Percentiles rank a stretch among this genome's conserved stretches.
Evolutionary conservation across 2,113 vertebrate genomes (phyloP).

Genomic region (Holacanthus passer): DNA sequence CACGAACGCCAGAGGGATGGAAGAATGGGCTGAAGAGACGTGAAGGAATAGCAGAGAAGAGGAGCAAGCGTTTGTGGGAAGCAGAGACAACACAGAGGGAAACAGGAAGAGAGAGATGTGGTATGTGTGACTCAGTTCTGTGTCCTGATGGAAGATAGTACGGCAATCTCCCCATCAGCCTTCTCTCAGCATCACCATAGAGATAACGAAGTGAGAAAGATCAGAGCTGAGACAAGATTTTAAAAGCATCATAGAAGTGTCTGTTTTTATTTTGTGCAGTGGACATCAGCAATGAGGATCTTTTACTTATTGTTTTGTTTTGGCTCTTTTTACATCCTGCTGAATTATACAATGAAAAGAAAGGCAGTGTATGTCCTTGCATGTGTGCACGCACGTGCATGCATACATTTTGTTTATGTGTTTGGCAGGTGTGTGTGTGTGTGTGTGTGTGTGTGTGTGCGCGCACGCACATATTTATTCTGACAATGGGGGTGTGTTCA

Average conservation of each 20-base stretch:
- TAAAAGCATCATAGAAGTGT: constrained; percentile 40
- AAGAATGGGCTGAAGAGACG: constrained; percentile 69
- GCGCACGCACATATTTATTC: constrained; percentile 25
- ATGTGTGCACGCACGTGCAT: constrained; percentile 53
- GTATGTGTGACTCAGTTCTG: constrained; percentile 80
- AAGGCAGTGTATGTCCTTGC: constrained; percentile 24
- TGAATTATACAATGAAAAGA: constrained; percentile 7
- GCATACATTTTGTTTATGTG: constrained; percentile 64
- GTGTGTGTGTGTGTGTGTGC: constrained; percentile 18
- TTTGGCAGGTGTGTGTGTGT: constrained; percentile 43
- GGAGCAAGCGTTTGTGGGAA: constrained; percentile 57
- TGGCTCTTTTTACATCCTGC: constrained; percentile 21
- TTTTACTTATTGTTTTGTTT: constrained; percentile 40
- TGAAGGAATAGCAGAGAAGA: constrained; percentile 73
- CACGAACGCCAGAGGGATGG: constrained; percentile 62
- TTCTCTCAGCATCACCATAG: constrained; percentile 71
- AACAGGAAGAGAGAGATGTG: constrained; percentile 70
- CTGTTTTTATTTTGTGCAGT: constrained; percentile 41
- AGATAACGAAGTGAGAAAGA: constrained; percentile 58
- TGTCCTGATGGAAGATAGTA: constrained; percentile 76
- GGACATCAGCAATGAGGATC: background rate
- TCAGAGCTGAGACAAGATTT: constrained; percentile 42
- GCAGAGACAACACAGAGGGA: constrained; percentile 60
- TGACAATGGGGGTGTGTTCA: constrained; percentile 56
- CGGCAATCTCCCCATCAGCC: constrained; percentile 60